Evolutionary conservation across 2,797 vertebrate species (phyloP), one percentile per base, ranked within the genome.

Genomic region (Tangara arthus): DNA sequence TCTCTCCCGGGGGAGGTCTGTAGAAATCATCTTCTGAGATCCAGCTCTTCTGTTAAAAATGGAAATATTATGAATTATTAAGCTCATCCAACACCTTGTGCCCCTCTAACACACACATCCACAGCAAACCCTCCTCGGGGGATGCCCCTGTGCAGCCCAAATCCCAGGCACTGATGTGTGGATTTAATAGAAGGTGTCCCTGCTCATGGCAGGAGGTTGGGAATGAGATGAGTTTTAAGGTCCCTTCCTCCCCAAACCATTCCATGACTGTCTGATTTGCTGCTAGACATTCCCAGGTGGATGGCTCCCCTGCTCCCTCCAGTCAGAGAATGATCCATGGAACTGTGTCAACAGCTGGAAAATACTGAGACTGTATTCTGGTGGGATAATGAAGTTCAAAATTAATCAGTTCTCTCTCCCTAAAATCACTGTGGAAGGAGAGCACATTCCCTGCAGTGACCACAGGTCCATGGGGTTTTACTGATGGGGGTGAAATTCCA

Each of bases 1-100:
- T 23, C 3, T 77, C 96, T 18, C 97, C 98, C 0, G 41, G 81
- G 42, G 97, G 90, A 19, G 99, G 99, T 89, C 98, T 98, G 96
- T 98, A 98, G 96, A 99, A 98, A 94, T 99, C 99, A 16, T 99
- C 99, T 46, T 99, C 99, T 0, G 99, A 99, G 96, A 99, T 99
- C 99, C 99, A 99, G 82, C 98, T 99, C 53, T 66, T 97, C 99
- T 99, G 37, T 34, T 68, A 5, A 71, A 50, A 91, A 66, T 75
- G 17, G 61, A 55, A 50, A 41, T 4, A 15, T 1, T 1, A 24
- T 39, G 1, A 12, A 61, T 76, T 46, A 50, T 53, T 27, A 26
- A 57, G 53, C 1, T 34, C 23, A 34, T 1, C 0, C 2, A 71
- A 42, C 24, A 37, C 2, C 9, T 44, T 19, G 15, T 16, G 22